These are phyloP conservation scores for Phthorimaea operculella DNA, from an alignment of 1,140 invertebrate species.

Conservation along the genomic window DNA sequence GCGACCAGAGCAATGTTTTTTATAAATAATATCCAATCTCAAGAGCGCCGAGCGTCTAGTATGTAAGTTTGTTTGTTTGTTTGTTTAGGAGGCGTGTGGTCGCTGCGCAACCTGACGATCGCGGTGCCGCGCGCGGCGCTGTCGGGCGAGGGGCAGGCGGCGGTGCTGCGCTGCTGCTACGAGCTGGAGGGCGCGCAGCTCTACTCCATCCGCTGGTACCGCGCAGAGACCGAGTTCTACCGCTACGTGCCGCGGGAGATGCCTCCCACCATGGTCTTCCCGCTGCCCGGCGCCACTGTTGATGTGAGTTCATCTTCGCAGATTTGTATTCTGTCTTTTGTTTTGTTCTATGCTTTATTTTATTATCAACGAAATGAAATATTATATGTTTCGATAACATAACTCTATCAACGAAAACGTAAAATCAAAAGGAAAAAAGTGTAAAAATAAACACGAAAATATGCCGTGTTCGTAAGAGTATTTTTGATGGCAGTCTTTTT, in stretches of 20 bases:
- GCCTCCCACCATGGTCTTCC: slow-evolving; percentile 77
- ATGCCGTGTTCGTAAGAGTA: too few relatives aligned
- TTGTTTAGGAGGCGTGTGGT: slow-evolving; percentile 69
- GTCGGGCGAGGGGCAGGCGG: slow-evolving; percentile 74
- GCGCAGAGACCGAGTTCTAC: slow-evolving; percentile 83
- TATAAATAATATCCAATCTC: too few relatives aligned
- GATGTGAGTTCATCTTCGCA: slow-evolving; percentile 72
- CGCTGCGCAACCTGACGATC: slow-evolving; percentile 78
- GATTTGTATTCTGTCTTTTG: too few relatives aligned
- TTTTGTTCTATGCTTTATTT: too few relatives aligned
- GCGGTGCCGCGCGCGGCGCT: slow-evolving; percentile 79
- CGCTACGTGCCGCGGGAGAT: slow-evolving; percentile 76
- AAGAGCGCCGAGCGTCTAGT: neutral
- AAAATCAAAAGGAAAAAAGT: too few relatives aligned
- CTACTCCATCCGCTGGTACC: slow-evolving; percentile 88
- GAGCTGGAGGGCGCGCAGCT: slow-evolving; percentile 80
- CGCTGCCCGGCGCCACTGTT: slow-evolving; percentile 75
- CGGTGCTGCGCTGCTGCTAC: slow-evolving; percentile 80
- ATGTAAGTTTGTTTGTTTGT: neutral
- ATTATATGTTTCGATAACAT: too few relatives aligned
- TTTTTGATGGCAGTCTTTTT: too few relatives aligned
- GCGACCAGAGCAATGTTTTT: too few relatives aligned
- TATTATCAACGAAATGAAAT: too few relatives aligned
- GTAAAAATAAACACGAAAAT: too few relatives aligned
- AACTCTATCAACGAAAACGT: too few relatives aligned